These are phyloP conservation scores for Scaptomyza pallida DNA, from an alignment of 1,140 invertebrate species.

Conservation along the genomic window DNA sequence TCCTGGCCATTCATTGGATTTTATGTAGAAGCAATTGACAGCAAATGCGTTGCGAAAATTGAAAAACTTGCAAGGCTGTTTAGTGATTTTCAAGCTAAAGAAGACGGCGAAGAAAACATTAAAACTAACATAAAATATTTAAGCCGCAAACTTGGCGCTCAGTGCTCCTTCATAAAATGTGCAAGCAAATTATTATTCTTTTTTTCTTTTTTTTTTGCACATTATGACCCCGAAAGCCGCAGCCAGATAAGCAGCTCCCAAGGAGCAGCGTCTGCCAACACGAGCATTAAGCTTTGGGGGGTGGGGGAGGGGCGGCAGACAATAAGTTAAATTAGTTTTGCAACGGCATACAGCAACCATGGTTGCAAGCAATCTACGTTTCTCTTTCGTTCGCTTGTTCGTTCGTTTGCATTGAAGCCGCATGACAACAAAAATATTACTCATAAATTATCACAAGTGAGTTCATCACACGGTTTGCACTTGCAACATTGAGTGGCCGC, in stretches of 20 bases:
- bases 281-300: not conserved
- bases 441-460: conserved; percentile 76
- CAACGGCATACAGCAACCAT: conserved; percentile 10
- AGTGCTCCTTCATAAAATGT: conserved; percentile 10
- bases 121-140: conserved; percentile 48
- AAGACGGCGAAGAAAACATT: conserved; percentile 14
- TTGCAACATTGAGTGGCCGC: conserved; percentile 31
- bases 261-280: not conserved
- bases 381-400: not conserved
- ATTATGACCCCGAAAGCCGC: conserved; percentile 31
- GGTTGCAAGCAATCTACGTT: not conserved
- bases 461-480: conserved; percentile 71
- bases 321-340: conserved; percentile 68
- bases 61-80: conserved; percentile 2
- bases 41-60: not conserved
- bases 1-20: conserved; percentile 51
- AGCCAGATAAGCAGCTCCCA: conserved; percentile 30
- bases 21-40: conserved; percentile 34
- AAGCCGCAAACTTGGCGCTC: conserved; percentile 15
- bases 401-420: conserved; percentile 3
- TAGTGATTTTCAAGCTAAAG: not conserved
- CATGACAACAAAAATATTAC: conserved; percentile 73
- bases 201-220: conserved; percentile 2
- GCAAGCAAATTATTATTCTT: conserved; percentile 34
- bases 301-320: too few relatives aligned